phyloP scores from a whole-genome alignment of 2,113 vertebrate genomes.

The Electrona antarctica region DNA sequence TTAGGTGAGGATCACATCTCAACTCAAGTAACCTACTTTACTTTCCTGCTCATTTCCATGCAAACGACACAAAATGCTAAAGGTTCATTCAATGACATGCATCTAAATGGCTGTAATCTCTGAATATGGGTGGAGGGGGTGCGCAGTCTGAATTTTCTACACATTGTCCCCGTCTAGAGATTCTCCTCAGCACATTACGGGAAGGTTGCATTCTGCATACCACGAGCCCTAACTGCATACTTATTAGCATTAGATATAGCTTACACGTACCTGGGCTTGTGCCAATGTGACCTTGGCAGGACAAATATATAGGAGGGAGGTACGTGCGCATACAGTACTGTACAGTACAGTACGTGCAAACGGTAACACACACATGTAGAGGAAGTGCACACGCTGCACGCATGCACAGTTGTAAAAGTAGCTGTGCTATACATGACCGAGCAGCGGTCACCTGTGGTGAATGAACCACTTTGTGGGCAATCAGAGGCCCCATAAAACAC shows the following conservation, averaged over 20 bases:
- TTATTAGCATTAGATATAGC: constrained; percentile 46
- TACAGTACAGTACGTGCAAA: constrained; percentile 29
- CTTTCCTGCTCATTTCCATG: constrained; percentile 24
- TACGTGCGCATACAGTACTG: not conserved
- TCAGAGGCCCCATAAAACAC: constrained; percentile 46
- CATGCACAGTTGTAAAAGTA: not conserved
- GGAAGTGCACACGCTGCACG: too few relatives aligned
- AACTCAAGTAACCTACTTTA: not conserved
- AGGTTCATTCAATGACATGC: constrained; percentile 18
- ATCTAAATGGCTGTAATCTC: constrained; percentile 19
- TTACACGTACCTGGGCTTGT: constrained; percentile 37
- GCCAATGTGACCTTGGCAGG: constrained; percentile 51
- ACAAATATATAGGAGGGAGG: constrained; percentile 13
- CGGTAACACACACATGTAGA: not conserved
- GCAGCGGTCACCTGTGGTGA: constrained; percentile 61
- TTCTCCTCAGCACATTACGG: constrained; percentile 36
- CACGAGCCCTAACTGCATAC: constrained; percentile 31
- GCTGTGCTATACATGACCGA: constrained; percentile 40
- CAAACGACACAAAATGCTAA: constrained; percentile 20
- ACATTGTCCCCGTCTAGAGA: constrained; percentile 35
- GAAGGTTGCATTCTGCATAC: constrained; percentile 42
- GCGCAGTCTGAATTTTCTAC: constrained; percentile 42
- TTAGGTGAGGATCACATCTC: not conserved
- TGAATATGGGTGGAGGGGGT: not conserved
- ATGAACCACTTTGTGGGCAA: constrained; percentile 61